Conservation (phyloP, 2,888 invertebrate species). For the Synanthedon vespiformis region DNA sequence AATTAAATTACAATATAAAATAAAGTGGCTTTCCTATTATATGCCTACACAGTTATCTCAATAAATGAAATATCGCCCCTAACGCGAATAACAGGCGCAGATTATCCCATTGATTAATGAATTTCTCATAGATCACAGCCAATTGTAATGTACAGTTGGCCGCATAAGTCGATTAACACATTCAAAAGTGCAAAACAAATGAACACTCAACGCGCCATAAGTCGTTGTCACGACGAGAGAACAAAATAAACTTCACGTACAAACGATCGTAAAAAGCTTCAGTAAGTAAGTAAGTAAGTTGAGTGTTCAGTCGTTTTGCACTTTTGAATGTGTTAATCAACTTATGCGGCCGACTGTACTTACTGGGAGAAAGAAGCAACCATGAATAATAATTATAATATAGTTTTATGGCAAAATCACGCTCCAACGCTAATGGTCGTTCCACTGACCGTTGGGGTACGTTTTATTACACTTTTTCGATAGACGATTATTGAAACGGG, state of each 20-base stretch:
- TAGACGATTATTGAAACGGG: conserved; percentile 54
- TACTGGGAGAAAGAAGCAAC: conserved; percentile 30
- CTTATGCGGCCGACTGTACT: no score
- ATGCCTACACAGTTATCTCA: neutral
- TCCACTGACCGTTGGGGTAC: conserved; percentile 28
- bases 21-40: no score
- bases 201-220: no score
- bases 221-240: no score
- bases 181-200: no score
- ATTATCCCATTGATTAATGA: conserved; percentile 65
- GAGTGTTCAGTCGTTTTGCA: no score
- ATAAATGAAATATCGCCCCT: conserved; percentile 36
- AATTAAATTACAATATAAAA: no score
- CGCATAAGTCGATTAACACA: no score
- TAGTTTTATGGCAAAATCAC: conserved; percentile 43
- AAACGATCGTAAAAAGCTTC: no score
- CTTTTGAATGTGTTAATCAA: no score
- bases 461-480: conserved; percentile 52
- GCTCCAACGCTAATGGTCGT: conserved; percentile 50
- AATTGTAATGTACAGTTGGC: conserved; percentile 40
- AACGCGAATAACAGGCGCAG: conserved; percentile 61
- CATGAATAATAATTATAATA: conserved; percentile 54
- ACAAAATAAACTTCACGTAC: no score
- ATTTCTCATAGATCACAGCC: conserved; percentile 24
- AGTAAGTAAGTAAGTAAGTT: no score